These are phyloP conservation scores for Hylomyscus alleni DNA, from an alignment of 2,797 vertebrate genomes.

Conservation along the genomic window DNA sequence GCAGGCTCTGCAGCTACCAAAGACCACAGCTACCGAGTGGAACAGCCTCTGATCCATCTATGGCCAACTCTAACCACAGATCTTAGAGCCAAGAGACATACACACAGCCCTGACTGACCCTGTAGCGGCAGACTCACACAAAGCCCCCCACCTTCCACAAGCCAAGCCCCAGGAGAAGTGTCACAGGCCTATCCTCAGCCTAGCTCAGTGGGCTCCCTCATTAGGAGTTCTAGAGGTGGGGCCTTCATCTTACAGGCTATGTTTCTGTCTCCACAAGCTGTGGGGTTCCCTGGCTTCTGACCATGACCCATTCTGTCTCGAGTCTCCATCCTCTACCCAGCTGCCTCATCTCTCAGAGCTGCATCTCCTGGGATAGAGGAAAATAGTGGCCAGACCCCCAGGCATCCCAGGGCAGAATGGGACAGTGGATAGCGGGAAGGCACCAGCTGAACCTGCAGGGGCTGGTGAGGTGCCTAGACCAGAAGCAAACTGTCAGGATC, in stretches of 20 bases:
- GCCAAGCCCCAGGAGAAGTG: neutral
- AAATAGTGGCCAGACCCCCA: neutral
- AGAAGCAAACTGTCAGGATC: neutral
- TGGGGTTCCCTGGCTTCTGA: conserved; percentile 9
- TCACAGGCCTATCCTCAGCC: neutral
- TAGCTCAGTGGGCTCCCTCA: neutral
- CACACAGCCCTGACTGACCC: neutral
- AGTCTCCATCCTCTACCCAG: neutral
- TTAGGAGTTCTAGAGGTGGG: neutral
- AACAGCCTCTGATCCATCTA: neutral
- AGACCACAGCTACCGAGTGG: neutral
- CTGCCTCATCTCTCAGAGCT: neutral
- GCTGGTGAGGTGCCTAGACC: neutral
- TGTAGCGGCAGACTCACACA: neutral
- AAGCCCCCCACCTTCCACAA: neutral
- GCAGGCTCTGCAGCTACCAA: neutral
- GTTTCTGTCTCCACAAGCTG: conserved; percentile 72
- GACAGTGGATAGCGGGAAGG: neutral
- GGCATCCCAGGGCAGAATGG: neutral
- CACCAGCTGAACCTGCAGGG: neutral
- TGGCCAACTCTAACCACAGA: neutral
- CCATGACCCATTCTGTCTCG: fast-evolving
- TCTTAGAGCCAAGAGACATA: neutral
- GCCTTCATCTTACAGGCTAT: neutral
- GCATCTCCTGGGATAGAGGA: neutral